Percentiles rank a stretch among this genome's conserved stretches.
These are phyloP conservation scores for Diadegma fenestrale DNA, from an alignment of 2,888 invertebrate species.

Conservation along the genomic window DNA sequence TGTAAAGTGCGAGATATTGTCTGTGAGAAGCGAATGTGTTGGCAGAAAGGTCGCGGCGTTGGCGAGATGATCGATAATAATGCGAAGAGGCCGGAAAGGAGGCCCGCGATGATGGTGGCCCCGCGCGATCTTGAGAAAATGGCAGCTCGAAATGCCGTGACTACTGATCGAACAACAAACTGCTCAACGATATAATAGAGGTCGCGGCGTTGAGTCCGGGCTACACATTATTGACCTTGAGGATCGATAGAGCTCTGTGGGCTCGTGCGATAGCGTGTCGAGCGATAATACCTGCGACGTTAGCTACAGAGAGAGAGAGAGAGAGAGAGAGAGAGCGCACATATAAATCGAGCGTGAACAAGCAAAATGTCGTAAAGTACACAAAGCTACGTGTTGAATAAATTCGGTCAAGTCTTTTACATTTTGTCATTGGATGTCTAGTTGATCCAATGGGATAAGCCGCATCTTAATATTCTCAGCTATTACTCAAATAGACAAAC, in stretches of 20 bases:
- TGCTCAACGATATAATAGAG: slow-evolving; percentile 56
- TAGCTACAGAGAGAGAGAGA: too few relatives aligned
- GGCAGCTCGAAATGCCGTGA: slow-evolving; percentile 46
- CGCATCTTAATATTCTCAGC: background rate
- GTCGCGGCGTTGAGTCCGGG: slow-evolving; percentile 48
- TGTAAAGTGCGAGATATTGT: background rate
- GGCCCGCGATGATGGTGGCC: background rate
- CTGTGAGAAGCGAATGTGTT: background rate
- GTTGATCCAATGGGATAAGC: background rate
- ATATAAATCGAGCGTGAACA: slow-evolving; percentile 13
- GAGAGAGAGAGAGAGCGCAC: too few relatives aligned
- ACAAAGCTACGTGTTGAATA: slow-evolving; percentile 13
- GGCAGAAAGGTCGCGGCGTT: slow-evolving; percentile 4
- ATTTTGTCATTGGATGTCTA: background rate
- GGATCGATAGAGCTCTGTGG: slow-evolving; percentile 56
- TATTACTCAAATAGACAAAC: slow-evolving; percentile 1
- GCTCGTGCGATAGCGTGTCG: slow-evolving; percentile 60
- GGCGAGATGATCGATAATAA: slow-evolving; percentile 48
- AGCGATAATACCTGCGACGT: slow-evolving; percentile 53
- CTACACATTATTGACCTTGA: slow-evolving; percentile 67
- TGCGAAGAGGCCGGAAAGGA: slow-evolving; percentile 33
- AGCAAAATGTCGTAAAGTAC: slow-evolving; percentile 21
- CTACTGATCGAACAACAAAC: slow-evolving; percentile 60
- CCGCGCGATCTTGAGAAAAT: slow-evolving; percentile 24
- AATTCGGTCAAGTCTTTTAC: slow-evolving; percentile 31